These are phyloP conservation scores for Actinostola sp. DNA, from an alignment of 92 coral and sea anemone species.

Conservation along the genomic window DNA sequence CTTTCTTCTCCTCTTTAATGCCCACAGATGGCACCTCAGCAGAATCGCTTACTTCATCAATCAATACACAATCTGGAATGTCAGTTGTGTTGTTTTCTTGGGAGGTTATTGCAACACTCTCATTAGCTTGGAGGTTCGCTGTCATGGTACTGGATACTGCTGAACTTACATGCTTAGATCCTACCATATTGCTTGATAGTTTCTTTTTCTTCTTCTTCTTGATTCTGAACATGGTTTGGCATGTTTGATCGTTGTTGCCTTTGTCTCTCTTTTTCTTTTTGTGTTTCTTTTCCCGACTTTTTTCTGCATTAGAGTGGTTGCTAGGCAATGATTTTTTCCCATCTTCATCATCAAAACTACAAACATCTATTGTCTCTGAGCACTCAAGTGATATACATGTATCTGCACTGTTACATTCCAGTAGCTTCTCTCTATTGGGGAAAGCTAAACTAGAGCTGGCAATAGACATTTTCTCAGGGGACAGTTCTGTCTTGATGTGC, in stretches of 20 bases:
- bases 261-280: conserved; percentile 56
- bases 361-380: conserved; percentile 28
- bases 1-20: background rate
- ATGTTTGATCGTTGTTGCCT: conserved; percentile 66
- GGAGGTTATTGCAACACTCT: background rate
- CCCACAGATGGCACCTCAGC: background rate
- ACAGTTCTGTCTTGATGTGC: background rate
- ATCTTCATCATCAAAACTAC: conserved; percentile 18
- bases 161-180: no score
- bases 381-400: conserved; percentile 39
- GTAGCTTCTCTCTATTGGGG: no score
- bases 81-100: background rate
- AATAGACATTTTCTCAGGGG: background rate
- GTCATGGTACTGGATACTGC: no score
- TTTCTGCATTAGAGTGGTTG: background rate
- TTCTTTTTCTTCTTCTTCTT: conserved; percentile 61
- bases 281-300: conserved; percentile 29
- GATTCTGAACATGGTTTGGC: conserved; percentile 83
- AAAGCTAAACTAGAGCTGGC: background rate
- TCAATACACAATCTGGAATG: background rate
- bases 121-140: no score
- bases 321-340: background rate
- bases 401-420: no score
- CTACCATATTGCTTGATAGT: conserved; percentile 6
- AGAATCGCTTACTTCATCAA: background rate